Evolutionary conservation across 2,113 vertebrate genomes (phyloP).

Genomic region (Dendrocopos noguchii): DNA sequence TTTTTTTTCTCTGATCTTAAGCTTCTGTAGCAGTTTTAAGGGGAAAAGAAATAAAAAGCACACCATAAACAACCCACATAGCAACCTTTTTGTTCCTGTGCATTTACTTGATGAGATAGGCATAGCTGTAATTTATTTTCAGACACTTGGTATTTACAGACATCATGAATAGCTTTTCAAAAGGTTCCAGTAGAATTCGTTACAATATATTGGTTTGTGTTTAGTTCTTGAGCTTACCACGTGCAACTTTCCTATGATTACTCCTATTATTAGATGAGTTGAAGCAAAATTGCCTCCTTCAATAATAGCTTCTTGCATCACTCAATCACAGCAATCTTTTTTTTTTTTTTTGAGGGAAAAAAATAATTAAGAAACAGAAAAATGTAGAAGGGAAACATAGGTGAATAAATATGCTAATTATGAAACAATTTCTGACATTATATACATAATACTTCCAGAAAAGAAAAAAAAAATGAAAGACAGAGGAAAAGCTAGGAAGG

Average conservation of each 20-base stretch:
- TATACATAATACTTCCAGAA: neutral
- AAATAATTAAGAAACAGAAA: neutral
- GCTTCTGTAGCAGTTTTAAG: neutral
- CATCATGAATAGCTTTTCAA: neutral
- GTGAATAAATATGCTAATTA: neutral
- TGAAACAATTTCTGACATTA: neutral
- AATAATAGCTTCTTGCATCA: neutral
- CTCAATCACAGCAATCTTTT: neutral
- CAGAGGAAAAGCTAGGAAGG: neutral
- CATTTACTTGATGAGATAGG: neutral
- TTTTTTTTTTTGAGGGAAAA: neutral
- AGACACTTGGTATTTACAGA: neutral
- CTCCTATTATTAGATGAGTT: neutral
- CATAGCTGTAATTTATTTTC: neutral
- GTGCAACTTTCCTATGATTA: neutral
- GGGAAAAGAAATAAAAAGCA: neutral
- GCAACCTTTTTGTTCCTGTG: neutral
- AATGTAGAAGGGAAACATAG: neutral
- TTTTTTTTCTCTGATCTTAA: neutral
- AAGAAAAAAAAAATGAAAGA: neutral
- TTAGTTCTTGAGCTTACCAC: neutral
- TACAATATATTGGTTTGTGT: neutral
- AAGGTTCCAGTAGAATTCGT: neutral
- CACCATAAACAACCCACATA: neutral
- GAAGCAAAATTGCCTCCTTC: neutral